A percentile compares a stretch with the other conserved stretches of the same genome.
These are phyloP conservation scores for Labrus mixtus DNA, from an alignment of 2,113 vertebrate genomes.

Conservation along the genomic window DNA sequence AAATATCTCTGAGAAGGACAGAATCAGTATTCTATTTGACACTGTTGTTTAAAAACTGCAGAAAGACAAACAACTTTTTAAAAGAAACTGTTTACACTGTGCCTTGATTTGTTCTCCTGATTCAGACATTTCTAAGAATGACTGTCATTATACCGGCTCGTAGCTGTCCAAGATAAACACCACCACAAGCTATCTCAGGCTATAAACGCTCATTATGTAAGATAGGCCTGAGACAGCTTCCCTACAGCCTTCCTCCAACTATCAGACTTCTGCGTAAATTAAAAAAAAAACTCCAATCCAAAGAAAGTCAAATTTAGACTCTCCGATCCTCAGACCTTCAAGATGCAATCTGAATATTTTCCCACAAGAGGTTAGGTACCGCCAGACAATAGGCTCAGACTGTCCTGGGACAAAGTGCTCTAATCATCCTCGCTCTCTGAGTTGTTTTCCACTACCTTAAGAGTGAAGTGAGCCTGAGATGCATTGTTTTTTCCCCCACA, in stretches of 20 bases:
- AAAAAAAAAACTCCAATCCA: conserved; percentile 36
- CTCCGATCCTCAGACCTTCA: conserved; percentile 13
- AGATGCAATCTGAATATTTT: conserved; percentile 60
- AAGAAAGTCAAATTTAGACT: conserved; percentile 41
- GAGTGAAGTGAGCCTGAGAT: conserved; percentile 34
- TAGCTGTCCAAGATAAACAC: conserved; percentile 78
- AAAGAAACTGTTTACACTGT: conserved; percentile 59
- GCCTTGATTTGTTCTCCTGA: conserved; percentile 62
- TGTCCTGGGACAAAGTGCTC: conserved; percentile 42
- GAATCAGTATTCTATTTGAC: conserved; percentile 39
- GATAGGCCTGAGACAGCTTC: conserved; percentile 53
- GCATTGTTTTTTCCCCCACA: conserved; percentile 62
- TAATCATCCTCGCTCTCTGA: conserved; percentile 38
- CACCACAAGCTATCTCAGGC: conserved; percentile 62
- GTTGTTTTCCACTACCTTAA: conserved; percentile 64
- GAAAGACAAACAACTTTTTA: conserved; percentile 42
- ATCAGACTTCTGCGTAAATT: conserved; percentile 39
- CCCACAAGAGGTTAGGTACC: conserved; percentile 33
- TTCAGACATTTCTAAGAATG: conserved; percentile 57
- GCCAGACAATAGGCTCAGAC: conserved; percentile 48
- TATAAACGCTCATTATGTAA: conserved; percentile 77
- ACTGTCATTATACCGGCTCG: conserved; percentile 67
- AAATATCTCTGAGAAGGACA: conserved; percentile 28
- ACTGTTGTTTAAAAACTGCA: conserved; percentile 16
- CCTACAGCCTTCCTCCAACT: conserved; percentile 47